phyloP scores from a whole-genome alignment of 2,888 invertebrate genomes.

The Caenorhabditis sp. region DNA sequence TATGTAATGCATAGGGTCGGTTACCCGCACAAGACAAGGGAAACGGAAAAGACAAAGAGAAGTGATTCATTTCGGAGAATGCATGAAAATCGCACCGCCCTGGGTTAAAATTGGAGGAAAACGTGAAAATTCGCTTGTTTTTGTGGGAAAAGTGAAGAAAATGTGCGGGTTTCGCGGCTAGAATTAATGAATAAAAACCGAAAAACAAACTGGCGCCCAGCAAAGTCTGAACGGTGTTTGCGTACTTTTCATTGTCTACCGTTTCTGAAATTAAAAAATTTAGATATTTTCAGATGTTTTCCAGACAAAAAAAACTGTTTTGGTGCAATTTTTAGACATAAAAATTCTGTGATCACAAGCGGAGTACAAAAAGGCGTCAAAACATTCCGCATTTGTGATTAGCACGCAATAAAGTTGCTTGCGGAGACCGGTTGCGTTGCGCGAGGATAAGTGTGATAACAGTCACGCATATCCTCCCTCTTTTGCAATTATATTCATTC shows the following conservation, averaged over 20 bases:
- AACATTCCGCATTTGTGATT: slow-evolving; percentile 29
- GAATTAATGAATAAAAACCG: neutral
- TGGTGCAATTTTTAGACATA: neutral
- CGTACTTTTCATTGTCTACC: slow-evolving; percentile 1
- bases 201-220: neutral
- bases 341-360: too few relatives aligned
- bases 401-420: slow-evolving; percentile 43
- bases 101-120: too few relatives aligned
- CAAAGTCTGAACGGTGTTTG: neutral
- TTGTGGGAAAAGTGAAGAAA: neutral
- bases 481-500: too few relatives aligned
- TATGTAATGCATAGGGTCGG: slow-evolving; percentile 45
- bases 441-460: slow-evolving; percentile 34
- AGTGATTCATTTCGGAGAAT: too few relatives aligned
- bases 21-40: slow-evolving; percentile 28
- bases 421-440: slow-evolving; percentile 36
- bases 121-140: too few relatives aligned
- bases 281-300: neutral
- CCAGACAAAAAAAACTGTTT: neutral
- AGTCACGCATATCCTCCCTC: too few relatives aligned
- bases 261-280: neutral
- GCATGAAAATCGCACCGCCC: too few relatives aligned
- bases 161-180: neutral
- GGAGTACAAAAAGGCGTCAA: slow-evolving; percentile 21
- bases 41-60: too few relatives aligned